Evolutionary conservation across 2,113 vertebrate genomes (phyloP).

Genomic region (Nerophis lumbriciformis): DNA sequence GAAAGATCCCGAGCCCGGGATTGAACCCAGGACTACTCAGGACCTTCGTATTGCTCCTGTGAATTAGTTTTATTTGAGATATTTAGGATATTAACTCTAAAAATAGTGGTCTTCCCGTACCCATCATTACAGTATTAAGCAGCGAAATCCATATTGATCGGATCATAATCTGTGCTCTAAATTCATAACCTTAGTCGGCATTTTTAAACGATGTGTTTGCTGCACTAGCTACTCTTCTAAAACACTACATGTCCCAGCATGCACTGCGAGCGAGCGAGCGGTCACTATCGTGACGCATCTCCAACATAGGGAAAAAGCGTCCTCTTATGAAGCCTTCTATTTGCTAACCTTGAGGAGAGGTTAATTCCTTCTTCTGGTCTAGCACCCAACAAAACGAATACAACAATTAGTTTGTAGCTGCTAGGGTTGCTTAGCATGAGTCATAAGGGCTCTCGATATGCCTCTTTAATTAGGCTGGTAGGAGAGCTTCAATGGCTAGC

Average conservation of each 20-base stretch:
- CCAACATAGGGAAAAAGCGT: constrained; percentile 55
- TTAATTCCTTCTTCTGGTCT: constrained; percentile 19
- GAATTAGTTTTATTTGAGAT: too few species aligned
- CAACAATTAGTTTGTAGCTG: background rate
- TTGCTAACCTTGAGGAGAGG: constrained; percentile 41
- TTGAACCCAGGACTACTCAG: too few species aligned
- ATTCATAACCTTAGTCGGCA: too few species aligned
- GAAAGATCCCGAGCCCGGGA: too few species aligned
- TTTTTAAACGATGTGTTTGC: too few species aligned
- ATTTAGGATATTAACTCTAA: too few species aligned
- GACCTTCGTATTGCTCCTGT: too few species aligned
- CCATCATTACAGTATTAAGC: too few species aligned
- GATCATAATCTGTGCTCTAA: too few species aligned
- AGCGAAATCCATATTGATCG: too few species aligned
- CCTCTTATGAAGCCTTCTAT: constrained; percentile 44
- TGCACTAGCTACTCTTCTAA: too few species aligned
- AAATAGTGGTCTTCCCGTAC: too few species aligned
- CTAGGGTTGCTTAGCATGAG: background rate
- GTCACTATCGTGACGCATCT: constrained; percentile 62
- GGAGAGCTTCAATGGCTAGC: constrained; percentile 28
- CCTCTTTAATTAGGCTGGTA: constrained; percentile 11
- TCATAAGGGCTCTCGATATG: constrained; percentile 13
- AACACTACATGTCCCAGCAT: constrained; percentile 62
- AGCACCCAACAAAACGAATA: constrained; percentile 4
- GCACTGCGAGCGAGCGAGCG: constrained; percentile 47